Percentiles rank a stretch among this genome's conserved stretches.
Evolutionary conservation across 2,113 vertebrate species (phyloP).

Genomic region (Mustelus asterias): DNA sequence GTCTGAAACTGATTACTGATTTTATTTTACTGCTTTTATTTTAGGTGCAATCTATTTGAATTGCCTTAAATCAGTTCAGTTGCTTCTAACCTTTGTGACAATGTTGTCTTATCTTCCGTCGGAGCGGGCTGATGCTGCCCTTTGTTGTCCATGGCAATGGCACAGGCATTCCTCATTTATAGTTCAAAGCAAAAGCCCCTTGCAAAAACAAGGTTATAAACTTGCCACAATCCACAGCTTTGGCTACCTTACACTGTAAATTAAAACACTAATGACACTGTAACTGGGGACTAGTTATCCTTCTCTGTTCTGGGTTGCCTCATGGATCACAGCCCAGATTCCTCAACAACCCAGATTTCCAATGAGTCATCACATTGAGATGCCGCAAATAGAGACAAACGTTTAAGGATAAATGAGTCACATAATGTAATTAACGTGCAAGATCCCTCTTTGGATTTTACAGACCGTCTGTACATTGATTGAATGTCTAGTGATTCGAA

Average conservation of each 20-base stretch:
- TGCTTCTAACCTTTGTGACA: background rate
- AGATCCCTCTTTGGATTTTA: background rate
- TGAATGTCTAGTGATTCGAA: background rate
- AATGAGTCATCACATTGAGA: background rate
- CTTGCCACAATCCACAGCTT: background rate
- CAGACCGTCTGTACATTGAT: background rate
- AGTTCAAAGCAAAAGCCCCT: background rate
- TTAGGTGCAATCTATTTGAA: background rate
- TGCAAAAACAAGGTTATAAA: background rate
- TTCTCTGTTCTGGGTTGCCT: background rate
- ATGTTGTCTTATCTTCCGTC: background rate
- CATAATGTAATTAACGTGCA: background rate
- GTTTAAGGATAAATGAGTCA: background rate
- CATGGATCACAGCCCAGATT: background rate
- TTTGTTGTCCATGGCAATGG: background rate
- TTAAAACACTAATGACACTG: background rate
- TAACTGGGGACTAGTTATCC: background rate
- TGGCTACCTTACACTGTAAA: background rate
- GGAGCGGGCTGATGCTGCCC: background rate
- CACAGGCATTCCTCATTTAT: background rate
- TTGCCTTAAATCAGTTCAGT: background rate
- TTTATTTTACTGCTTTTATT: background rate
- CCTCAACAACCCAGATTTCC: background rate
- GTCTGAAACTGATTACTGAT: background rate
- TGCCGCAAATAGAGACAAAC: background rate